Evolutionary conservation across 2,888 invertebrate genomes (phyloP), one percentile per base, ranked within the genome.

Genomic region (Sympetrum striolatum): DNA sequence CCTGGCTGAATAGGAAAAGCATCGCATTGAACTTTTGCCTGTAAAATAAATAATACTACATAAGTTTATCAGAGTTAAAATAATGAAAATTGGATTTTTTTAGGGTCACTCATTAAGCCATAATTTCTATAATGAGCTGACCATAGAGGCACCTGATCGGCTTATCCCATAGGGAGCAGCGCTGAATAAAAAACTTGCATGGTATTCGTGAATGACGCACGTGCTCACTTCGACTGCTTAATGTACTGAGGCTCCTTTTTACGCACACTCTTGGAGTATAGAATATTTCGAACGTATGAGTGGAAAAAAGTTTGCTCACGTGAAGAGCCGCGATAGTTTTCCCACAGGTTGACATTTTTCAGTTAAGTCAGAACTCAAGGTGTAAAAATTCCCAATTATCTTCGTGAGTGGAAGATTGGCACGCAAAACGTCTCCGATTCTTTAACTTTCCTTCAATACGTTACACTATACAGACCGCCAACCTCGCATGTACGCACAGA

Each of bases 341-440:
- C 60, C 86, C 86, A 86, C 86, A 86, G 15, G 60, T 64, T 37
- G 86, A 60, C 86, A 86, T 86, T 15, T 4, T 86, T 35, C 60
- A 37, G 60, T 8, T 37, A 5, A 35, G 1, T 5, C 31, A 35
- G 31, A 22, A 37, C 10, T 15, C 37, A 39, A 39, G 37, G 53
- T 37, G 22, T n/a, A 22, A n/a, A n/a, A 39, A 64, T 18, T 64
- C 14, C 12, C 0, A 73, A n/a, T 25, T 64, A 22, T 60, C 60
- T 64, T 60, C 18, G 37, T 39, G 22, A 10, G 12, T n/a, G 39
- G 39, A 53, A n/a, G 22, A 22, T 25, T 31, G 31, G 8, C 14
- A 0, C 64, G n/a, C 64, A n/a, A 12, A 10, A 37, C 22, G 37
- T 60, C 37, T 48, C 14, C 10, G 2, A 37, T 22, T n/a, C 60